Base-by-base conservation (phyloP, 2,888 invertebrate species). In the Acleris laterana region DNA sequence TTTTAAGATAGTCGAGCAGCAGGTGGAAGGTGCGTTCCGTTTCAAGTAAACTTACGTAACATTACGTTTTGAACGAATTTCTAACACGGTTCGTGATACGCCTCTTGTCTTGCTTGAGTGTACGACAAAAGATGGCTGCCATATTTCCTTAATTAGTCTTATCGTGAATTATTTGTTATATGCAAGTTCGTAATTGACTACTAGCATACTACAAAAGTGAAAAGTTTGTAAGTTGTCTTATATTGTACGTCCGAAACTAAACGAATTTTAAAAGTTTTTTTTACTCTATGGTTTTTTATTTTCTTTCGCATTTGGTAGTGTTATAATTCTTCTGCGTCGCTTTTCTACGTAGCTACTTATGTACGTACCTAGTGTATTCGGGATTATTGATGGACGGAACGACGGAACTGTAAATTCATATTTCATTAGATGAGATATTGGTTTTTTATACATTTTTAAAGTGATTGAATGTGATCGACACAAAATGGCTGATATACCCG, bases 401-500 rank as follows among this genome's bases (percentile, higher is more conserved):
- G 55, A 32, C 3, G 9, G 32, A 9, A 51, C 58, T 63, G 28
- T 62, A 28, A 53, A 22, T 58, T 28, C 28, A 17, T 44, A 56
- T 17, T 57, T 50, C 28, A 22, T 38, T 66, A 55, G 52, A 38
- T 60, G 57, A 56, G 32, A 55, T 51, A 20, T 46, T 46, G 48
- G 25, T 5, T 32, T 25, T 48, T 25, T 19, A 19, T 42, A 52
- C 51, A 56, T 61, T 61, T 32, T 32, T 44, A n/a, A n/a, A 50
- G 66, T 66, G 62, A 57, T 62, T 62, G 52, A 19, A 49, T 59
- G 67, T 63, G 62, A 49, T 52, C 55, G 52, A 52, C 62, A 52
- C 59, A 79, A 85, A 85, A 91, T 90, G 90, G 88, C 88, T 82
- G 87, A 85, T 63, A 81, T 84, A 61, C 85, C 90, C 65, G 83